These are phyloP conservation scores for Pocillopora meandrina DNA, from an alignment of 92 coral and sea anemone species.

Conservation along the genomic window DNA sequence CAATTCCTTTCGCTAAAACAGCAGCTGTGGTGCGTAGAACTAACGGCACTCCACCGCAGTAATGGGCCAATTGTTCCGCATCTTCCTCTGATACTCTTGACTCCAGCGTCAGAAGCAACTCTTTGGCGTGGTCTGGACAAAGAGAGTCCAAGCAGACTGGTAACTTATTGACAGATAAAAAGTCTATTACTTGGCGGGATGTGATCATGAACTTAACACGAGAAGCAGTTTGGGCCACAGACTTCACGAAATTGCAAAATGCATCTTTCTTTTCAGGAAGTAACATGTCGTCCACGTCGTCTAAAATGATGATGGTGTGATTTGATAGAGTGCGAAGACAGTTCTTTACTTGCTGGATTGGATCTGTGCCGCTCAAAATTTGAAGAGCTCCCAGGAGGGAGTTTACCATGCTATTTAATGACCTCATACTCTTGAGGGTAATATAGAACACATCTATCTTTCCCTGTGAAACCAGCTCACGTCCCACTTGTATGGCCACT, in stretches of 20 bases:
- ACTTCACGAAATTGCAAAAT: slow-evolving; percentile 78
- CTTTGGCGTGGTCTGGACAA: slow-evolving; percentile 69
- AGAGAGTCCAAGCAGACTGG: slow-evolving; percentile 2
- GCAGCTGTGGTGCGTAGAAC: too few species aligned
- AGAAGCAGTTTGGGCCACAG: slow-evolving; percentile 76
- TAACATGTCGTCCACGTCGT: slow-evolving; percentile 96
- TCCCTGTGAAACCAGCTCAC: slow-evolving; percentile 68
- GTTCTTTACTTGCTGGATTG: slow-evolving; percentile 78
- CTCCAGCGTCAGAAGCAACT: slow-evolving; percentile 53
- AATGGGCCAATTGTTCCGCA: slow-evolving; percentile 37
- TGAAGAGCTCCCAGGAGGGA: slow-evolving; percentile 90
- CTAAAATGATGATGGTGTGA: slow-evolving; percentile 82
- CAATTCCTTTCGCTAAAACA: too few species aligned
- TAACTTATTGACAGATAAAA: slow-evolving; percentile 71
- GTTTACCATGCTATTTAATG: slow-evolving; percentile 83
- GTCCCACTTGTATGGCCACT: slow-evolving; percentile 91
- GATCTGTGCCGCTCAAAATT: slow-evolving; percentile 73
- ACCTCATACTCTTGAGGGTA: slow-evolving; percentile 75
- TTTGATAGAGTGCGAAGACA: slow-evolving; percentile 60
- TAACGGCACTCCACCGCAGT: too few species aligned
- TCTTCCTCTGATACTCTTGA: slow-evolving; percentile 63
- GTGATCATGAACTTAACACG: slow-evolving; percentile 79
- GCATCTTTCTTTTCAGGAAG: slow-evolving; percentile 56
- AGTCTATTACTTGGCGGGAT: slow-evolving; percentile 73
- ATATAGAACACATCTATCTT: slow-evolving; percentile 73